A percentile compares a stretch with the other conserved stretches of the same genome.
Conservation (phyloP, 2,113 vertebrate genomes). For the Cephalopterus ornatus region DNA sequence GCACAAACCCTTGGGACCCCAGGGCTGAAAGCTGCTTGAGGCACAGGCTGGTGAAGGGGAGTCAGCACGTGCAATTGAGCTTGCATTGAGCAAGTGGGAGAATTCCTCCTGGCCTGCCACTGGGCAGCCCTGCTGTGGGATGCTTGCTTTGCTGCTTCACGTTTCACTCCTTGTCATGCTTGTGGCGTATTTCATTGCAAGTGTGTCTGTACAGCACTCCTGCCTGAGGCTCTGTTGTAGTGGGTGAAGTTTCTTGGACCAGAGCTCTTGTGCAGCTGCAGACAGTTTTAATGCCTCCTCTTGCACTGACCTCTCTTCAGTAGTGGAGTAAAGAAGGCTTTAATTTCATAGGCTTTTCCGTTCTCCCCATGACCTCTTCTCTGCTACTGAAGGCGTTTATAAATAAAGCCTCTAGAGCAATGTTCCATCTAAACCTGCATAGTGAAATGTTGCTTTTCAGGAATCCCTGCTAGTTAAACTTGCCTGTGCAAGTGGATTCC, state of each 20-base stretch:
- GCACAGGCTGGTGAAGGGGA: rapidly evolving
- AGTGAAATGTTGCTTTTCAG: not conserved
- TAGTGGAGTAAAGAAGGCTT: not conserved
- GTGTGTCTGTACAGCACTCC: rapidly evolving
- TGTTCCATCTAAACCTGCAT: not conserved
- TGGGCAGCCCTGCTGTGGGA: not conserved
- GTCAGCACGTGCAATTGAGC: rapidly evolving
- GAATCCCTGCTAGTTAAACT: not conserved
- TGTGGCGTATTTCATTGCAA: rapidly evolving
- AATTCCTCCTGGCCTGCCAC: not conserved
- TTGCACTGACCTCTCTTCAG: not conserved
- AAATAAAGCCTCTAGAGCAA: not conserved
- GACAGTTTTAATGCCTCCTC: not conserved
- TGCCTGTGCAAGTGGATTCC: not conserved
- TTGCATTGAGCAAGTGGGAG: not conserved
- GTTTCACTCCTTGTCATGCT: rapidly evolving
- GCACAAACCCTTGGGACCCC: not conserved
- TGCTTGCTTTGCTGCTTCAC: not conserved
- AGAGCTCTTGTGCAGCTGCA: not conserved
- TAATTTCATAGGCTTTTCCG: not conserved
- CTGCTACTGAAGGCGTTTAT: not conserved
- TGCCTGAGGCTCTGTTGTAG: not conserved
- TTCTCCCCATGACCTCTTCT: not conserved
- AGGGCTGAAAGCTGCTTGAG: not conserved
- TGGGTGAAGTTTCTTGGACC: not conserved